Evolutionary conservation across 2,113 vertebrate genomes (phyloP).

Genomic region (Pollachius pollachius): DNA sequence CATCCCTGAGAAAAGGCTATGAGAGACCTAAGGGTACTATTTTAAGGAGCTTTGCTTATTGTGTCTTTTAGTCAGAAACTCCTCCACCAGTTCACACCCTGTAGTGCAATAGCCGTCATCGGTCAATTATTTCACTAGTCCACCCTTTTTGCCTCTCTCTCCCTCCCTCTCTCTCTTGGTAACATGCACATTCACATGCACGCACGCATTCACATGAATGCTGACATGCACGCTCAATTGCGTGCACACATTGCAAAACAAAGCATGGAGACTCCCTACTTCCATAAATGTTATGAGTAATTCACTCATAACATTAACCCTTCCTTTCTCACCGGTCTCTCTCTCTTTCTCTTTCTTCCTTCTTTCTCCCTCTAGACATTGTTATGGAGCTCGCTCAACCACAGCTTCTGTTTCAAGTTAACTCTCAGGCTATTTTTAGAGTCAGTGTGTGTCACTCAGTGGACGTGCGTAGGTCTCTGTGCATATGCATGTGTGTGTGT

Average conservation of each 20-base stretch:
- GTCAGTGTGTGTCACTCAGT: slow-evolving; percentile 1
- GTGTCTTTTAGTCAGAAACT: neutral
- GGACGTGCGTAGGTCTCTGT: slow-evolving; percentile 7
- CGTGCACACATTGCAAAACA: slow-evolving; percentile 5
- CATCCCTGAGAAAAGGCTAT: too few relatives aligned
- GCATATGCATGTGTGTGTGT: too few relatives aligned
- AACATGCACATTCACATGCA: neutral
- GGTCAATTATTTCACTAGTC: neutral
- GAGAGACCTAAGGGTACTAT: neutral
- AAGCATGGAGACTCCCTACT: neutral
- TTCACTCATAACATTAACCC: too few relatives aligned
- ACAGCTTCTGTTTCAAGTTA: slow-evolving; percentile 65
- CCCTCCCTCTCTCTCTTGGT: neutral
- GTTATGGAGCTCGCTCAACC: slow-evolving; percentile 42
- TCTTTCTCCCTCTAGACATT: slow-evolving; percentile 11
- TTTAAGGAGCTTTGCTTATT: neutral
- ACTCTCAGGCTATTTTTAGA: slow-evolving; percentile 63
- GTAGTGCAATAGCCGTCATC: too few relatives aligned
- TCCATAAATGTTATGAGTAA: neutral
- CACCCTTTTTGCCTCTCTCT: neutral
- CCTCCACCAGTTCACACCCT: too few relatives aligned
- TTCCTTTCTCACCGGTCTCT: too few relatives aligned
- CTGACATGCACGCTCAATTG: slow-evolving; percentile 6
- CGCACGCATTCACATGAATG: slow-evolving; percentile 5
- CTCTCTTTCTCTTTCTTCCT: neutral